Conservation (phyloP, 2,797 vertebrate species). For the Neostethus bicornis region DNA sequence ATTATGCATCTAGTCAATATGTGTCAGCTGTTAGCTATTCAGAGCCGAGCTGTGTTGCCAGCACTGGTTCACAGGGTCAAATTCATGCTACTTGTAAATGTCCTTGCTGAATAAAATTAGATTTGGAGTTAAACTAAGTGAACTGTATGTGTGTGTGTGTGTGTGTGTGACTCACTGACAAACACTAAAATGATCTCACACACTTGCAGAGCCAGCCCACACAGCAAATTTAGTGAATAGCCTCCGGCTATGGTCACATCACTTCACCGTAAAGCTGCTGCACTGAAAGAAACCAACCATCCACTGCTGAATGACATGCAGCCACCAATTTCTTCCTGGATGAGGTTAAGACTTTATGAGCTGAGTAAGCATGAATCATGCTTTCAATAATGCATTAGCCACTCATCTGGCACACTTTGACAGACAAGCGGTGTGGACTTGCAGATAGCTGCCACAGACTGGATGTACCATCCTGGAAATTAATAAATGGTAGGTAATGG, state of each 20-base stretch:
- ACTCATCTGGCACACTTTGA: conserved; percentile 32
- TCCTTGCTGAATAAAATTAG: conserved; percentile 70
- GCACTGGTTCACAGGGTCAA: conserved; percentile 64
- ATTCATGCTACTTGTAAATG: conserved; percentile 65
- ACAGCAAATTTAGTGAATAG: conserved; percentile 30
- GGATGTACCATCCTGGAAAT: conserved; percentile 13
- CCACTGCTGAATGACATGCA: conserved; percentile 38
- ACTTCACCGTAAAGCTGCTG: conserved; percentile 42
- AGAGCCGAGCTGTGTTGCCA: conserved; percentile 49
- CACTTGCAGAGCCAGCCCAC: conserved; percentile 13
- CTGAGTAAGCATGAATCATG: conserved; percentile 67
- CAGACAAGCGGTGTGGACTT: conserved; percentile 41
- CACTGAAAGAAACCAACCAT: conserved; percentile 30
- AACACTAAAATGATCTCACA: conserved; percentile 15
- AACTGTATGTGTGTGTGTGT: conserved; percentile 37
- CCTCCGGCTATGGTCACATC: conserved; percentile 52
- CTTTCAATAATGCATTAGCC: conserved; percentile 68
- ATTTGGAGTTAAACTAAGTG: conserved; percentile 53
- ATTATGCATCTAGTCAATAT: conserved; percentile 61
- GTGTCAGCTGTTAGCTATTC: conserved; percentile 54
- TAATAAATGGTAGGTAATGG: conserved; percentile 4
- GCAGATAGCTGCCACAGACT: conserved; percentile 44
- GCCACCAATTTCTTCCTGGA: conserved; percentile 39
- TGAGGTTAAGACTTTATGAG: conserved; percentile 54
- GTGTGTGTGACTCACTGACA: conserved; percentile 30